phyloP scores from a whole-genome alignment of 1,140 invertebrate species.

The Sycophaga agraensis region DNA sequence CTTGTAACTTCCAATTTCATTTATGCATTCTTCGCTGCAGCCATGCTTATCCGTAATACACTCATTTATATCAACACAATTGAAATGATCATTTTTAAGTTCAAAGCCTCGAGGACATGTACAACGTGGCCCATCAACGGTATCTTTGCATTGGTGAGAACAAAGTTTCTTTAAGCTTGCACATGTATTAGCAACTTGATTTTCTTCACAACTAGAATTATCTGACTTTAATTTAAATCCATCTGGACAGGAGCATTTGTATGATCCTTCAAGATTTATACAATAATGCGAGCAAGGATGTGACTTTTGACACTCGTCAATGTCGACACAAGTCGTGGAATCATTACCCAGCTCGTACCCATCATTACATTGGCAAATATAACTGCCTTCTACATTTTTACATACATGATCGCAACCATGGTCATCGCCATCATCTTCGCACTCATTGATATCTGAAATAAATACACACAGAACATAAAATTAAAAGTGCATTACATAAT shows the following conservation, averaged over 20 bases:
- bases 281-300: slow-evolving; percentile 49
- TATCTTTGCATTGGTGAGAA: slow-evolving; percentile 62
- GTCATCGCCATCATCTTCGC: slow-evolving; percentile 62
- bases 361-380: slow-evolving; percentile 65
- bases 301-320: slow-evolving; percentile 59
- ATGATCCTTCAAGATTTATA: slow-evolving; percentile 54
- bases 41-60: slow-evolving; percentile 47
- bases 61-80: slow-evolving; percentile 70
- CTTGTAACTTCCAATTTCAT: slow-evolving; percentile 58
- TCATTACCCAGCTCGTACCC: slow-evolving; percentile 57
- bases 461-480: not conserved
- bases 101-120: slow-evolving; percentile 64
- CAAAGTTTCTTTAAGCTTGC: slow-evolving; percentile 42
- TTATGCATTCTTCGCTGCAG: slow-evolving; percentile 52
- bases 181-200: slow-evolving; percentile 41
- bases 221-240: slow-evolving; percentile 42
- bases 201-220: slow-evolving; percentile 34
- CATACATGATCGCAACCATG: slow-evolving; percentile 66
- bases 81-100: slow-evolving; percentile 62
- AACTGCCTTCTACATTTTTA: slow-evolving; percentile 72
- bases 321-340: slow-evolving; percentile 60
- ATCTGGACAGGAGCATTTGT: slow-evolving; percentile 56
- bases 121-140: slow-evolving; percentile 63
- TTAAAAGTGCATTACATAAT: not conserved
- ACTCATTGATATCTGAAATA: slow-evolving; percentile 75